A percentile compares a stretch with the other conserved stretches of the same genome.
These are phyloP conservation scores for Lerema accius DNA, from an alignment of 1,140 invertebrate genomes.

Conservation along the genomic window DNA sequence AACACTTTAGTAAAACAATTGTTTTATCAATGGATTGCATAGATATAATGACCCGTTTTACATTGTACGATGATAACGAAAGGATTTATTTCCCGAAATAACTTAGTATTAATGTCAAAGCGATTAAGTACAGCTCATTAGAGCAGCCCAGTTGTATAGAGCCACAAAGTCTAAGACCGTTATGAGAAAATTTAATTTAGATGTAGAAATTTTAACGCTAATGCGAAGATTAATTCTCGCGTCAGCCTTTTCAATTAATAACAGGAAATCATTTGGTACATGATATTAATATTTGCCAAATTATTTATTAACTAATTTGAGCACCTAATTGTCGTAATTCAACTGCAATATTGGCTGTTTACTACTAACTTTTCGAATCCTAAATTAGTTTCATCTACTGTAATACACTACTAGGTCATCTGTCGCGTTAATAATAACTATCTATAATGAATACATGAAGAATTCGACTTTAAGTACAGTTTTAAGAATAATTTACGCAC, in stretches of 20 bases:
- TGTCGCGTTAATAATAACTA: no score
- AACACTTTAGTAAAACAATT: no score
- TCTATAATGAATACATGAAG: no score
- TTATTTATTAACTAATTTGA: no score
- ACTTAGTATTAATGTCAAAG: slow-evolving; percentile 3
- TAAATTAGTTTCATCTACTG: no score
- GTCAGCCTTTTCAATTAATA: slow-evolving; percentile 6
- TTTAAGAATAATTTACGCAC: no score
- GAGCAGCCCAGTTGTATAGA: slow-evolving; percentile 4
- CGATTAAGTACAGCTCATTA: slow-evolving; percentile 1
- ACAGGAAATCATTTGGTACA: slow-evolving; percentile 1
- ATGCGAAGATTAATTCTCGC: slow-evolving; percentile 8
- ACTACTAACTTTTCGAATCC: no score
- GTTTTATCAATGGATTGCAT: no score
- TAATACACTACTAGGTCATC: no score
- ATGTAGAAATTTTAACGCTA: slow-evolving; percentile 12
- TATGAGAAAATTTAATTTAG: background rate
- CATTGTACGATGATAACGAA: background rate
- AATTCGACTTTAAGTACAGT: no score
- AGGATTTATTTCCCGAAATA: background rate
- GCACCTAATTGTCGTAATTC: no score
- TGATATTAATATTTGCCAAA: background rate
- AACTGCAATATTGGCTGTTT: no score
- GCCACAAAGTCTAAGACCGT: slow-evolving; percentile 1
- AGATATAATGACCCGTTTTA: background rate